phyloP scores from a whole-genome alignment of 1,140 invertebrate genomes.

The Ephestia elutella region DNA sequence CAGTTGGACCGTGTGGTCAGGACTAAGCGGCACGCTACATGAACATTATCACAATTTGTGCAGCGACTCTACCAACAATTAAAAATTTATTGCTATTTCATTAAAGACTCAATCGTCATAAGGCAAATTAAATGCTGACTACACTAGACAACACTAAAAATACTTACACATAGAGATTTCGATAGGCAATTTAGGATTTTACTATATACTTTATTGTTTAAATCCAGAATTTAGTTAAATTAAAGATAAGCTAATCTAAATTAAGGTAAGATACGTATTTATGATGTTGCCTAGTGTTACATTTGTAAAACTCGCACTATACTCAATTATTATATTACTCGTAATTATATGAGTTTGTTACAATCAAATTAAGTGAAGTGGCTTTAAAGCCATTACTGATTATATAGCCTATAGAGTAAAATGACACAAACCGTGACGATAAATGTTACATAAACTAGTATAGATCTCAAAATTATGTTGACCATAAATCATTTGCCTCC shows the following conservation, averaged over 20 bases:
- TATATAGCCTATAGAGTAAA: slow-evolving; percentile 40
- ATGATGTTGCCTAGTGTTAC: background rate
- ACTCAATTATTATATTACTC: background rate
- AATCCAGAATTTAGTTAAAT: background rate
- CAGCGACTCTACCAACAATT: slow-evolving; percentile 54
- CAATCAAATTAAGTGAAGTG: slow-evolving; percentile 26
- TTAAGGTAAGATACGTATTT: background rate
- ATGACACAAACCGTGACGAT: slow-evolving; percentile 45
- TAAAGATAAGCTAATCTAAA: no score
- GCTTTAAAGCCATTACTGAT: slow-evolving; percentile 28
- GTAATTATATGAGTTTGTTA: slow-evolving; percentile 1
- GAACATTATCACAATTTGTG: slow-evolving; percentile 66
- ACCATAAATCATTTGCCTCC: slow-evolving; percentile 47
- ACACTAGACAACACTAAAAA: slow-evolving; percentile 20
- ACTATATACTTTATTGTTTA: background rate
- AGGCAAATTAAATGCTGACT: slow-evolving; percentile 59
- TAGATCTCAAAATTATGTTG: slow-evolving; percentile 59
- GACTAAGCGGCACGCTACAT: slow-evolving; percentile 55
- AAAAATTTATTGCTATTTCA: slow-evolving; percentile 68
- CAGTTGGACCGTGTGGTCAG: background rate
- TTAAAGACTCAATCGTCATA: slow-evolving; percentile 51
- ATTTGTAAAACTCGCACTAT: background rate
- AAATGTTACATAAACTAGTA: slow-evolving; percentile 41
- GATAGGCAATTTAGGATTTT: background rate
- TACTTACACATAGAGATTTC: background rate